Conservation (phyloP, 2,113 vertebrate genomes). For the Theristicus caerulescens region DNA sequence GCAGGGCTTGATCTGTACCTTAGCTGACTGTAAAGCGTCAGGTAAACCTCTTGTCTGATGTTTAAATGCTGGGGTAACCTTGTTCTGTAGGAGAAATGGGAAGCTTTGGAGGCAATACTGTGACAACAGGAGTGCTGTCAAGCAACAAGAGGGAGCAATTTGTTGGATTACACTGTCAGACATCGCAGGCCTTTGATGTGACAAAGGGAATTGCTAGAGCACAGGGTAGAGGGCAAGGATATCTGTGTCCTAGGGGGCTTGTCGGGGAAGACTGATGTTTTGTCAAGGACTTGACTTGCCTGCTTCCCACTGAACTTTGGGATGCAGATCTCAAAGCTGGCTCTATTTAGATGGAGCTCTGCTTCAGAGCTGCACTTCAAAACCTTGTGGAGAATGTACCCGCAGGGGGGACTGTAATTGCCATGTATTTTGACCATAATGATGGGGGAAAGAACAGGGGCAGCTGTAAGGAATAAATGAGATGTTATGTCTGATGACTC, state of each 20-base stretch:
- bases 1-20: neutral
- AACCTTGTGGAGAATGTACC: neutral
- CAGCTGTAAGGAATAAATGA: neutral
- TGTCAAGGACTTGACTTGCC: neutral
- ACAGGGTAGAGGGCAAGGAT: neutral
- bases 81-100: neutral
- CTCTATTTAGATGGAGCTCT: neutral
- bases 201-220: neutral
- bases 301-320: neutral
- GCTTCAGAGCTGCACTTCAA: neutral
- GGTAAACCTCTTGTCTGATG: neutral
- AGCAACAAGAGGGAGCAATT: neutral
- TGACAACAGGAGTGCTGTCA: neutral
- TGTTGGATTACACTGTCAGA: neutral
- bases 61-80: neutral
- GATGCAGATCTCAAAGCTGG: neutral
- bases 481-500: neutral
- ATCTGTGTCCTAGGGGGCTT: neutral
- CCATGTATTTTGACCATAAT: neutral
- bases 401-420: neutral
- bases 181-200: neutral
- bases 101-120: neutral
- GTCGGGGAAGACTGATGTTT: neutral
- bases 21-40: neutral
- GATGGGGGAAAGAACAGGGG: neutral